A percentile compares a stretch with the other conserved stretches of the same genome.
Evolutionary conservation across 2,113 vertebrate species (phyloP).

Genomic region (Todiramphus saurophagus): DNA sequence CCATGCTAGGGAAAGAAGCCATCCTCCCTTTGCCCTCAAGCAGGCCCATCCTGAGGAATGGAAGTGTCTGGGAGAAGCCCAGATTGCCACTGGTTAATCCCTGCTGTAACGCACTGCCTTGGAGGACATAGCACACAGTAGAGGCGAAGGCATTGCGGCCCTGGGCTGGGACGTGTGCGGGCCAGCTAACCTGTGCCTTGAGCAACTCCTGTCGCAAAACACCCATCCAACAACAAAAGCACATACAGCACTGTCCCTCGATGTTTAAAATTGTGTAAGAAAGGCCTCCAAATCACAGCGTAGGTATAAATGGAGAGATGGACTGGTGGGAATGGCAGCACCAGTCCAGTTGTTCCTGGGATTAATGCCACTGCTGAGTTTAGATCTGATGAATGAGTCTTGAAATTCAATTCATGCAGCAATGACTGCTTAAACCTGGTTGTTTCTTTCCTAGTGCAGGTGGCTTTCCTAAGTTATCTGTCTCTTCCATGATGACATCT

Average conservation of each 20-base stretch:
- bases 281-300: neutral
- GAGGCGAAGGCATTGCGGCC: neutral
- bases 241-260: neutral
- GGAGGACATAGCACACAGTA: neutral
- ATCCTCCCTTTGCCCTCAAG: neutral
- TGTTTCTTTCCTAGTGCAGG: neutral
- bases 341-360: neutral
- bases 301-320: neutral
- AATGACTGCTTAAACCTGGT: neutral
- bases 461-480: neutral
- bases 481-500: neutral
- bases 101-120: neutral
- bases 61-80: neutral
- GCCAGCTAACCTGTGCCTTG: neutral
- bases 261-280: rapidly evolving
- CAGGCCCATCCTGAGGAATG: neutral
- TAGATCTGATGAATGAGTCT: neutral
- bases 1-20: neutral
- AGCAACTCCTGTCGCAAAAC: neutral
- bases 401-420: neutral
- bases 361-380: rapidly evolving
- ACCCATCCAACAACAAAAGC: neutral
- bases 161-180: neutral
- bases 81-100: neutral
- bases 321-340: neutral